A percentile compares a stretch with the other conserved stretches of the same genome.
phyloP scores from a whole-genome alignment of 2,888 invertebrate genomes.

The Drosophila birchii region DNA sequence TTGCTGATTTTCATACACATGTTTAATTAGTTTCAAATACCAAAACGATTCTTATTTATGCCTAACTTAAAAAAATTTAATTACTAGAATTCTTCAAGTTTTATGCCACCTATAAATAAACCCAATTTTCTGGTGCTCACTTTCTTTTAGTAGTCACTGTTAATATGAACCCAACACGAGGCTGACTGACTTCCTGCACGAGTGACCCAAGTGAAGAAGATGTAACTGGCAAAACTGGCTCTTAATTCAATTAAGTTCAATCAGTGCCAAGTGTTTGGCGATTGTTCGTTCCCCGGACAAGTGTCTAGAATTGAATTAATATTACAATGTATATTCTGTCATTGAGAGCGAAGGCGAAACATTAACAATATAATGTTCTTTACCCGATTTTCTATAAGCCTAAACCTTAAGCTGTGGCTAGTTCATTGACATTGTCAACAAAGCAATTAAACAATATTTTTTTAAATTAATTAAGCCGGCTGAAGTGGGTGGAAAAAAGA shows the following conservation, averaged over 20 bases:
- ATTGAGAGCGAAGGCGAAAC: conserved; percentile 4
- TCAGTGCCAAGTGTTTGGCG: conserved; percentile 70
- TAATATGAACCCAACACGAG: conserved; percentile 25
- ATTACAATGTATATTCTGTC: conserved; percentile 33
- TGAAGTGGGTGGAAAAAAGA: neutral
- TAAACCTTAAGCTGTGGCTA: conserved; percentile 1
- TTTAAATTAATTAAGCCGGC: conserved; percentile 64
- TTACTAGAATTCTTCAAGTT: neutral
- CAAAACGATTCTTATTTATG: too few species aligned
- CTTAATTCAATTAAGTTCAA: conserved; percentile 74
- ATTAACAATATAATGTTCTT: neutral
- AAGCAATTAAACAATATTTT: conserved; percentile 53
- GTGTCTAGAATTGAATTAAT: conserved; percentile 66
- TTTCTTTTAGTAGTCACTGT: conserved; percentile 7
- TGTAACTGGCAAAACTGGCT: conserved; percentile 59
- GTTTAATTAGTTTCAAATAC: too few species aligned
- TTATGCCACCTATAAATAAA: neutral
- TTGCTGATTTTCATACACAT: too few species aligned
- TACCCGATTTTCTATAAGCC: neutral
- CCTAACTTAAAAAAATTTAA: neutral
- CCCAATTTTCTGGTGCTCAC: neutral
- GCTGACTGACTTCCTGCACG: conserved; percentile 60
- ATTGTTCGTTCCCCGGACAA: conserved; percentile 42
- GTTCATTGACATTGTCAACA: conserved; percentile 65
- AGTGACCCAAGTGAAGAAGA: conserved; percentile 30